Base-by-base conservation (phyloP, 2,113 vertebrate species). In the Planiliza haematocheilus region DNA sequence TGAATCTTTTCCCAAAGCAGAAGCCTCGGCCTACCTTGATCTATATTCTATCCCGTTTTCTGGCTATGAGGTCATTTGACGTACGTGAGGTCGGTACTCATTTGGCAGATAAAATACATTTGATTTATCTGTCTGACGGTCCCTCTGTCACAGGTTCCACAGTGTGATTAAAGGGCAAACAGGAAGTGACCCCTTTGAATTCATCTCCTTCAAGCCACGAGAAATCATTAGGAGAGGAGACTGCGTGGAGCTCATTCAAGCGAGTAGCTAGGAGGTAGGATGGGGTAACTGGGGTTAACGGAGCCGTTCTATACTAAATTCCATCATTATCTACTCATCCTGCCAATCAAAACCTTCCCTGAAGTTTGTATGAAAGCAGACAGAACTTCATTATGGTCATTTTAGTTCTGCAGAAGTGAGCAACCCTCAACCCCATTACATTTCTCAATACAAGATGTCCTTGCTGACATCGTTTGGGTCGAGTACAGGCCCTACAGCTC, bases 291-390 rank as follows among this genome's bases (percentile, higher is more conserved):
- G 18, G 43, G 58, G 49, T 80, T 64, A 72, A 80, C 69, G 51
- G 65, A 70, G 39, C 30, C 36, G 5, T 48, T 79, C 5, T n/a
- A 10, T 8, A 30, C 10, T 46, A 36, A 55, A 77, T 18, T 21
- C 39, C 43, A 18, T 74, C 52, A 82, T 71, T 72, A 67, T 75
- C 39, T 57, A 13, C 43, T 60, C 16, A 6, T 49, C 36, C 46
- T 69, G 71, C 71, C 79, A 67, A 73, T 82, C 76, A 70, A 74
- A 83, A 63, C 14, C 10, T 61, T 21, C 20, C 16, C 46, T 61
- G 8, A 37, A 9, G 39, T 30, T 57, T 38, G 34, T 34, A 18
- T 37, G 9, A 59, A 75, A 2, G 55, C 4, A 4, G 30, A 57
- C 13, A 49, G 37, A 56, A 36, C 46, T 10, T 14, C 6, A 53